Evolutionary conservation across 1,140 invertebrate genomes (phyloP), one percentile per base, ranked within the genome.

Genomic region (Lepeophtheirus salmonis): DNA sequence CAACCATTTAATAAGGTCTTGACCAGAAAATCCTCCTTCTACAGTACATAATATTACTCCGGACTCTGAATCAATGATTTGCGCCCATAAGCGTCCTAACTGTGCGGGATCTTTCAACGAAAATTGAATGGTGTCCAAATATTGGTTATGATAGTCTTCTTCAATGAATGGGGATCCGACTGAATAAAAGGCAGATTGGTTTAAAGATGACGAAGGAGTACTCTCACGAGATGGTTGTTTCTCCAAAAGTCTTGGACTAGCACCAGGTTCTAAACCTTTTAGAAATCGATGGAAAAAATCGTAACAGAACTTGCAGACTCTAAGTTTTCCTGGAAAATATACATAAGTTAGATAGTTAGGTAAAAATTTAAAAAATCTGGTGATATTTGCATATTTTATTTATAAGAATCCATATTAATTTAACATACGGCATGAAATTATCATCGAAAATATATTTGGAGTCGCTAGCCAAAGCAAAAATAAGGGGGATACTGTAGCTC

Each of bases 281-380:
- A 41, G 30, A n/a, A 41, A 41, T 6, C 30, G 30, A n/a, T 41
- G 30, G 10, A 94, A 89, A 6, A 94, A 82, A 70, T 89, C 88
- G 58, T 87, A 90, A 68, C 91, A 95, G 68, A 94, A 94, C 3
- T 83, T 89, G 70, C 90, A 96, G 0, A 91, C 89, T 56, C 89
- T 76, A 2, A 96, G 74, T 67, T 89, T 86, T 48, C 87, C 89
- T 78, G 65, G 1, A 73, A 68, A 61, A 64, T 52, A 64, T 62
- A 50, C 56, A 71, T 75, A 2, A 70, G 70, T 51, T 1, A 54
- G 1, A 55, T 10, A 13, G 12, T 20, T 16, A 48, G 2, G 17
- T 62, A 12, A 16, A 62, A 41, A 6, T 60, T 24, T 13, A 20
- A n/a, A n/a, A n/a, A n/a, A n/a, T n/a, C n/a, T n/a, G n/a, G n/a